These are phyloP conservation scores for Kryptopterus vitreolus DNA, from an alignment of 2,797 vertebrate genomes.

Conservation along the genomic window DNA sequence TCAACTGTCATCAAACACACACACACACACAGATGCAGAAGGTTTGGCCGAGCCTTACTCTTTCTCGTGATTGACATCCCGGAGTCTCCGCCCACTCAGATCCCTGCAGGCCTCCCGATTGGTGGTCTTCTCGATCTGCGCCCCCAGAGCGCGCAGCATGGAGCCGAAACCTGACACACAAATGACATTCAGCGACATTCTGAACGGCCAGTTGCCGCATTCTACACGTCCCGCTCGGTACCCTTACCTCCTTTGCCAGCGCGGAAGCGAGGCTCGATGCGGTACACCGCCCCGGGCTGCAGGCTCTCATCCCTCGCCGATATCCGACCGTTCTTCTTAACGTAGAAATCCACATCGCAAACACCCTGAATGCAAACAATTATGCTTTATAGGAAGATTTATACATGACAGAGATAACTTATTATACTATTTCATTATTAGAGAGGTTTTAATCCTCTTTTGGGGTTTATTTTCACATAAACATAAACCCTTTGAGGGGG, in stretches of 20 bases:
- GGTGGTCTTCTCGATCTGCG: constrained; percentile 97
- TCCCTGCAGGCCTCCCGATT: constrained; percentile 95
- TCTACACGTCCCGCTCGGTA: no score
- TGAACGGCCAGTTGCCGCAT: no score
- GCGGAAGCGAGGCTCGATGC: constrained; percentile 81
- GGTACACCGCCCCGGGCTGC: constrained; percentile 79
- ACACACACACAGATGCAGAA: no score
- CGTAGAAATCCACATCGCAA: constrained; percentile 75
- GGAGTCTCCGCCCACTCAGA: constrained; percentile 88
- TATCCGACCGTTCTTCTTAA: constrained; percentile 75
- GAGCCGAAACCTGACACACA: constrained; percentile 88
- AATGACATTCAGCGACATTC: not conserved
- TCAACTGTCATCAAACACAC: not conserved
- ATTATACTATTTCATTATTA: not conserved
- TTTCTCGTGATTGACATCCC: constrained; percentile 97
- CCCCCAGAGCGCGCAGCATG: constrained; percentile 93
- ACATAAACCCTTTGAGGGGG: not conserved
- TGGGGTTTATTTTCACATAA: not conserved
- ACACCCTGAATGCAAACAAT: constrained; percentile 63
- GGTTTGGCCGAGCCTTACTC: constrained; percentile 63
- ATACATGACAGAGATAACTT: not conserved
- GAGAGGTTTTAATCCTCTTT: not conserved
- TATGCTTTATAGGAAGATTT: not conserved
- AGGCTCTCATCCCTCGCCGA: constrained; percentile 61
- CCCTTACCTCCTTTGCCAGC: constrained; percentile 94